These are phyloP conservation scores for Nineta flava DNA, from an alignment of 2,888 invertebrate genomes.

Conservation along the genomic window DNA sequence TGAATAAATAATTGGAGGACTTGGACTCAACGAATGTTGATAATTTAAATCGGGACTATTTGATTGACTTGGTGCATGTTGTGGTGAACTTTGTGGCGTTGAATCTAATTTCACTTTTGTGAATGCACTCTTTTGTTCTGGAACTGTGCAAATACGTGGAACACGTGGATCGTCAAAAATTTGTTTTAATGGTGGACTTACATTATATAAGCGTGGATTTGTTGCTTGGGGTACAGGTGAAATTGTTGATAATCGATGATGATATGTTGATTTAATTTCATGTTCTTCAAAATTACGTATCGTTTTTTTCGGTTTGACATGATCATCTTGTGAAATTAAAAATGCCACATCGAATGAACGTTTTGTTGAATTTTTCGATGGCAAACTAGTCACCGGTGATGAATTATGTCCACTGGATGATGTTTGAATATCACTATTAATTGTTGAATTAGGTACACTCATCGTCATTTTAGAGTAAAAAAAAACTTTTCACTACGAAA, in stretches of 20 bases:
- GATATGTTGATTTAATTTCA: not conserved
- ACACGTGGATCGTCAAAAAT: slow-evolving; percentile 43
- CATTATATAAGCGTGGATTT: slow-evolving; percentile 18
- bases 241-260: not conserved
- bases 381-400: slow-evolving; percentile 13
- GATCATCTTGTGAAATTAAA: slow-evolving; percentile 75
- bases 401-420: not conserved
- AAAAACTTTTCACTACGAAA: not conserved
- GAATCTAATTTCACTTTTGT: slow-evolving; percentile 50
- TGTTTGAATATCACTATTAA: not conserved
- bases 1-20: slow-evolving; percentile 32
- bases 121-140: slow-evolving; percentile 58
- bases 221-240: not conserved
- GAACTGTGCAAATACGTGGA: slow-evolving; percentile 21
- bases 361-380: slow-evolving; percentile 37
- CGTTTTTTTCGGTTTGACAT: slow-evolving; percentile 41
- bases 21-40: slow-evolving; percentile 64
- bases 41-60: slow-evolving; percentile 64
- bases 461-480: slow-evolving; percentile 5
- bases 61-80: slow-evolving; percentile 49
- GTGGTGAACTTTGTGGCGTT: slow-evolving; percentile 24
- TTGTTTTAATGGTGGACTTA: slow-evolving; percentile 29
- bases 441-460: slow-evolving; percentile 2
- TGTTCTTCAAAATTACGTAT: slow-evolving; percentile 4
- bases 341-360: slow-evolving; percentile 84